Evolutionary conservation across 1,140 invertebrate genomes (phyloP), one percentile per base, ranked within the genome.

Genomic region (Bombyx mandarina): DNA sequence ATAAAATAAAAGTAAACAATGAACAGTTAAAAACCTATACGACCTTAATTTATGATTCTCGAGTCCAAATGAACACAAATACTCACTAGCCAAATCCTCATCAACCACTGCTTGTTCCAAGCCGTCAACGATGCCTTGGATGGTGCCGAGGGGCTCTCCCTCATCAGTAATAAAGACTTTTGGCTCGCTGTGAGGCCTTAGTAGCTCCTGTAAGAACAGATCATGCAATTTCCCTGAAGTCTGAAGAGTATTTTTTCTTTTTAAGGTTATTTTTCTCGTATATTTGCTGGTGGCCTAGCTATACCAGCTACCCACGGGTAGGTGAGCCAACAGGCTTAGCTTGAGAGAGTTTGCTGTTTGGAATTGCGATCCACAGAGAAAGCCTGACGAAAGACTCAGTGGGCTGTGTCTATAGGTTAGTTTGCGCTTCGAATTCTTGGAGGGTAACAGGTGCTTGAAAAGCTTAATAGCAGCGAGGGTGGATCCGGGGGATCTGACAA

Each of bases 71-170:
- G 9, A 43, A 56, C 8, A 56, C 18, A 22, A 12, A 52, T 52
- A 73, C 77, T 74, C 62, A 80, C 77, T 78, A 1, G 74, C 74
- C 2, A 78, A 60, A 56, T 78, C 72, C 12, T 57, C 57, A 35
- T 78, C 75, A 4, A 75, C 63, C 0, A 66, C 56, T 10, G 72
- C 65, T 7, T 78, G 71, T 58, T 75, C 70, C 22, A 77, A 45
- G 0, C 71, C 70, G 56, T 78, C 73, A 0, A 79, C 66, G 3
- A 79, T 75, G 1, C 73, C 76, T 44, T 77, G 72, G 2, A 63
- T 58, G 1, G 74, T 71, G 7, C 76, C 76, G 0, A 78, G 61
- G 0, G 67, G 54, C 22, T 78, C 71, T 5, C 75, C 73, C 8
- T 57, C 59, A 0, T 64, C 61, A 6, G 66, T 66, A n/a, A 67